phyloP scores from a whole-genome alignment of 1,140 invertebrate species.

The Pseudomyrmex sp. region DNA sequence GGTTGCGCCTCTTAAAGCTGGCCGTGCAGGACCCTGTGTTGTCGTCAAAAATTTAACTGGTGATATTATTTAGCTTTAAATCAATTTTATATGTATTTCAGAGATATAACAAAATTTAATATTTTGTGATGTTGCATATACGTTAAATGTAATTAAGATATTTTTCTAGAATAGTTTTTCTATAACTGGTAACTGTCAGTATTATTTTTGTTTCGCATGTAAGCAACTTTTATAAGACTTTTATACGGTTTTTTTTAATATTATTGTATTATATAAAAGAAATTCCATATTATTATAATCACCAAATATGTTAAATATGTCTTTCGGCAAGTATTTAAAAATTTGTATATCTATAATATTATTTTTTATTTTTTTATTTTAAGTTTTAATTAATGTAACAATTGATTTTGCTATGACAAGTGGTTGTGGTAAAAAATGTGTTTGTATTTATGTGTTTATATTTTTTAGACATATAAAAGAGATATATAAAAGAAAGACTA shows the following conservation, averaged over 20 bases:
- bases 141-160: conserved; percentile 43
- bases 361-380: conserved; percentile 29
- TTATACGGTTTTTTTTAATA: conserved; percentile 25
- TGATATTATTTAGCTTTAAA: conserved; percentile 1
- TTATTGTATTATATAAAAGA: neutral
- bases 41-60: conserved; percentile 85
- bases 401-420: conserved; percentile 24
- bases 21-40: conserved; percentile 95
- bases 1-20: conserved; percentile 91
- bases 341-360: conserved; percentile 12
- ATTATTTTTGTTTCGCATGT: conserved; percentile 30
- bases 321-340: conserved; percentile 5
- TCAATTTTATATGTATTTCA: conserved; percentile 32
- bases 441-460: conserved; percentile 16
- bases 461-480: conserved; percentile 6
- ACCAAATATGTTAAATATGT: neutral
- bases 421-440: neutral
- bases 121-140: conserved; percentile 39
- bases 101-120: conserved; percentile 26
- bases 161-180: conserved; percentile 43
- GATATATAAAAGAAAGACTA: too few species aligned
- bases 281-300: neutral
- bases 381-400: neutral
- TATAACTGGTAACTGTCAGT: conserved; percentile 4
- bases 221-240: conserved; percentile 43